These are phyloP conservation scores for Arbacia lixula DNA, from an alignment of 53 echinoderm and acorn worm genomes.

Conservation along the genomic window DNA sequence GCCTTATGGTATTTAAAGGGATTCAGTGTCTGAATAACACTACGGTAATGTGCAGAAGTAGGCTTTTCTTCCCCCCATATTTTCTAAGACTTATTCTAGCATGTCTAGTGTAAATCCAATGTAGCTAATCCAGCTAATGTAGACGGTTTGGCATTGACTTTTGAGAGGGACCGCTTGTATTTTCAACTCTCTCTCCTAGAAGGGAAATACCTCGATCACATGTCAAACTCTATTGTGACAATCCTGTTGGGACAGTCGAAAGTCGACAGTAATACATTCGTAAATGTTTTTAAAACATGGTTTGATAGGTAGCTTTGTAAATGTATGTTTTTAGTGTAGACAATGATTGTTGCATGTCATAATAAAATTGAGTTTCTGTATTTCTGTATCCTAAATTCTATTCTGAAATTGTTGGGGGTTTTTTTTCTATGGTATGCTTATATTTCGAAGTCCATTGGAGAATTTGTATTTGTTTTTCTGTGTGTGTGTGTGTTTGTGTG, in stretches of 20 bases:
- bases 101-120: too few relatives aligned
- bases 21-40: too few relatives aligned
- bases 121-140: too few relatives aligned
- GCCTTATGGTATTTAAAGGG: too few relatives aligned
- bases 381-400: conserved; percentile 22
- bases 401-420: too few relatives aligned
- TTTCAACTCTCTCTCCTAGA: neutral
- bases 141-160: too few relatives aligned
- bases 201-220: neutral
- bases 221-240: neutral
- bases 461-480: neutral
- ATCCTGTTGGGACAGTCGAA: neutral
- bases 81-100: too few relatives aligned
- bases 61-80: too few relatives aligned
- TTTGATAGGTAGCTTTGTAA: conserved; percentile 28
- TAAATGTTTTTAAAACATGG: neutral
- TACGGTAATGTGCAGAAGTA: too few relatives aligned
- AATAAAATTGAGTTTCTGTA: conserved; percentile 44
- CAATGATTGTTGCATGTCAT: conserved; percentile 18
- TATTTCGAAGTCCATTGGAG: neutral
- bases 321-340: conserved; percentile 32
- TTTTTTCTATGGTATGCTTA: too few relatives aligned
- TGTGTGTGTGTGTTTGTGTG: neutral
- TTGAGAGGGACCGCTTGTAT: too few relatives aligned
- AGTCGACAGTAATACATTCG: neutral